Evolutionary conservation across 2,113 vertebrate species (phyloP).

Genomic region (Myotis brandtii): DNA sequence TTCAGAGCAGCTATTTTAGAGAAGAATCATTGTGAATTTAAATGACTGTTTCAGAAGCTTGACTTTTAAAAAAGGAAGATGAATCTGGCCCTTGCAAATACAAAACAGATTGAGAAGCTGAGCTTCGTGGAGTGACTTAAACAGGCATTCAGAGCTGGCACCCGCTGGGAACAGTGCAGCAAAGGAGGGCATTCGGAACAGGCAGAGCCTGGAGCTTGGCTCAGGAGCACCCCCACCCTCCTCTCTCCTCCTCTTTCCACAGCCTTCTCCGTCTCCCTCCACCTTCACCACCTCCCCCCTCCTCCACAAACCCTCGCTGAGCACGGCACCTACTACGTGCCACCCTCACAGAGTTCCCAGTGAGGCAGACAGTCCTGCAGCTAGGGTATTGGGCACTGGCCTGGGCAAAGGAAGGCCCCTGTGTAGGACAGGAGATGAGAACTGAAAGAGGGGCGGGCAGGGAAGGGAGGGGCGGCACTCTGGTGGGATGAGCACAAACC

Average conservation of each 20-base stretch:
- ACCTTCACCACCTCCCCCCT: neutral
- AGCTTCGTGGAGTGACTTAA: constrained; percentile 80
- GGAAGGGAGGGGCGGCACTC: no score
- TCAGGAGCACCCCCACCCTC: neutral
- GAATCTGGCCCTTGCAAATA: constrained; percentile 81
- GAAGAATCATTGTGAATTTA: constrained; percentile 79
- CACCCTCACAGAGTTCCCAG: neutral
- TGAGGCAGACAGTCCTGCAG: neutral
- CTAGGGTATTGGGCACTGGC: rapidly evolving
- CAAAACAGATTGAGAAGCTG: constrained; percentile 82
- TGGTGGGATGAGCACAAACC: neutral
- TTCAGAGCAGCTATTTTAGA: constrained; percentile 70
- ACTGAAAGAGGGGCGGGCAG: neutral
- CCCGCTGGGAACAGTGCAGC: constrained; percentile 72
- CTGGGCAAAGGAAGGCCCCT: neutral
- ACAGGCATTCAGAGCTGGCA: constrained; percentile 79
- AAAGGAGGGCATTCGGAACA: constrained; percentile 52
- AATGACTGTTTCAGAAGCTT: constrained; percentile 81
- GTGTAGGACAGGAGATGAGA: neutral
- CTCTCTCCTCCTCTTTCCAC: neutral
- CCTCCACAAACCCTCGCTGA: neutral
- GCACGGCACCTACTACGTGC: neutral
- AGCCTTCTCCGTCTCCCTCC: neutral
- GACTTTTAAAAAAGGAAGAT: constrained; percentile 81
- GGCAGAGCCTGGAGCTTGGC: constrained; percentile 49